These are phyloP conservation scores for Cerastoderma edule DNA, from an alignment of 2,888 invertebrate genomes.

Conservation along the genomic window DNA sequence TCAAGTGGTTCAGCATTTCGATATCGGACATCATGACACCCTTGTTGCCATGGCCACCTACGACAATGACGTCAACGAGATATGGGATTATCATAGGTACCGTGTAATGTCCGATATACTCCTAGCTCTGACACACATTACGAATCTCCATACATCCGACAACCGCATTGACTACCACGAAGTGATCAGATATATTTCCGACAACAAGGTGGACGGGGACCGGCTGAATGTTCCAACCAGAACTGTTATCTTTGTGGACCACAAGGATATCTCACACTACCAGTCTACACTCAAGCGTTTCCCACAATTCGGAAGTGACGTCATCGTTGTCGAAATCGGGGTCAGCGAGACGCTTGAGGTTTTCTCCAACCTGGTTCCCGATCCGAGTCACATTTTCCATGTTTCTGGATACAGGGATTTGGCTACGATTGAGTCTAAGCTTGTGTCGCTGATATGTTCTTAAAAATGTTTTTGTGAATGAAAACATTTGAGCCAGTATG, in stretches of 20 bases:
- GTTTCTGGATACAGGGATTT: not conserved
- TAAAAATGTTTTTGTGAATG: too few species aligned
- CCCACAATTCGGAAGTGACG: constrained; percentile 2
- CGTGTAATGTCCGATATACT: not conserved
- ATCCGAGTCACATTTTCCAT: not conserved
- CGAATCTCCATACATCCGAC: not conserved
- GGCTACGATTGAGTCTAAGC: not conserved
- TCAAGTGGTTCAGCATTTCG: not conserved
- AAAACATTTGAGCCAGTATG: too few species aligned
- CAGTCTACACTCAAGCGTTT: not conserved
- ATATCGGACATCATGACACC: not conserved
- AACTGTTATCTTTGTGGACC: constrained; percentile 3
- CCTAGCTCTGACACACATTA: not conserved
- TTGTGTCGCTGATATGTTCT: not conserved
- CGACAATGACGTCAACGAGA: not conserved
- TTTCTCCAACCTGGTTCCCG: not conserved
- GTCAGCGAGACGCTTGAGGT: not conserved
- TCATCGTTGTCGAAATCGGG: not conserved
- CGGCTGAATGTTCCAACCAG: not conserved
- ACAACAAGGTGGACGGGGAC: not conserved
- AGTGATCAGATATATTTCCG: not conserved
- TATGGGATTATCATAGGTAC: not conserved
- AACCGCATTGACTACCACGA: constrained; percentile 8
- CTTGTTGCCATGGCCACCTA: not conserved
- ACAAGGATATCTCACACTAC: not conserved